Percentiles rank a stretch among this genome's conserved stretches.
phyloP scores from a whole-genome alignment of 1,140 invertebrate genomes.

The Listronotus bonariensis region DNA sequence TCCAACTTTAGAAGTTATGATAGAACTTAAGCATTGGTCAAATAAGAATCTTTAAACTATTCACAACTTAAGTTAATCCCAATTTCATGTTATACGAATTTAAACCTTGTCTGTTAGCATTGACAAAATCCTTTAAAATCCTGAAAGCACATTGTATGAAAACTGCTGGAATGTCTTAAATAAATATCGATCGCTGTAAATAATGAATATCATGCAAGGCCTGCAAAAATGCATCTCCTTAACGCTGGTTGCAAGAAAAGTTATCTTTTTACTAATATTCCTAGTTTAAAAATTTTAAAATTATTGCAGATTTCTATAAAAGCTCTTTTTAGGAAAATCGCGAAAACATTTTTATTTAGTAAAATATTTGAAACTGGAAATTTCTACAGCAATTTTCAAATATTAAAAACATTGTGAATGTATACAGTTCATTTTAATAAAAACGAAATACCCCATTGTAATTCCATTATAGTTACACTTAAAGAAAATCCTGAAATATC shows the following conservation, averaged over 20 bases:
- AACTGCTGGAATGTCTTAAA: slow-evolving; percentile 7
- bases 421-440: too few relatives aligned
- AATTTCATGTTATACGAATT: slow-evolving; percentile 14
- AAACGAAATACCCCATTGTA: too few relatives aligned
- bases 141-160: slow-evolving; percentile 4
- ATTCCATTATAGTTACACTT: too few relatives aligned
- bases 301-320: too few relatives aligned
- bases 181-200: slow-evolving; percentile 1
- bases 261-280: slow-evolving; percentile 9
- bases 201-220: slow-evolving; percentile 1
- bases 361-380: too few relatives aligned
- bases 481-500: too few relatives aligned
- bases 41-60: slow-evolving; percentile 9
- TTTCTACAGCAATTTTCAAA: too few relatives aligned
- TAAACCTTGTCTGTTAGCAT: not conserved
- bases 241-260: not conserved
- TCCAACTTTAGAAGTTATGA: not conserved
- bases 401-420: too few relatives aligned
- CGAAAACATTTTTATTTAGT: too few relatives aligned
- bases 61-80: slow-evolving; percentile 7
- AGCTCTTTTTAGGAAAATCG: too few relatives aligned
- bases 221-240: slow-evolving; percentile 1
- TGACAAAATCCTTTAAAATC: not conserved
- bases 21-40: not conserved
- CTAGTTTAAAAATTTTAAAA: slow-evolving; percentile 3